Evolutionary conservation across 2,888 invertebrate species (phyloP).

Genomic region (Allophyes oxyacanthae): DNA sequence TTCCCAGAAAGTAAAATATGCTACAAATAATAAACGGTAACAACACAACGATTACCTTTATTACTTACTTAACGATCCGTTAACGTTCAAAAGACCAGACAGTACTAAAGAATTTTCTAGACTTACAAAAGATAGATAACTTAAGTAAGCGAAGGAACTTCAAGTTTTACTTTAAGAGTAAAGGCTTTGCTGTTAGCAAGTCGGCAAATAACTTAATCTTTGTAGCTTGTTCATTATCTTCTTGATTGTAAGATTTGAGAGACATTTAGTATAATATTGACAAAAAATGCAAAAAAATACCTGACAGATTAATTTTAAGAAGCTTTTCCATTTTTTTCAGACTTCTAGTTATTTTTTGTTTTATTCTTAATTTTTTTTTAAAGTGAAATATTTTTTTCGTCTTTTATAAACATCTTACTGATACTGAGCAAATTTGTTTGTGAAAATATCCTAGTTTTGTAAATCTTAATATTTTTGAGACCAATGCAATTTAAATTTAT

Average conservation of each 20-base stretch:
- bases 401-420: too few relatives aligned
- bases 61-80: slow-evolving; percentile 47
- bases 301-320: too few relatives aligned
- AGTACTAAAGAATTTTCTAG: slow-evolving; percentile 57
- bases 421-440: too few relatives aligned
- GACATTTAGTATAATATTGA: neutral
- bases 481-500: too few relatives aligned
- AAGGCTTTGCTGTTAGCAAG: slow-evolving; percentile 58
- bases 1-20: slow-evolving; percentile 25
- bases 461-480: too few relatives aligned
- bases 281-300: neutral
- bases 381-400: too few relatives aligned
- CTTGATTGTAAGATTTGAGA: slow-evolving; percentile 24
- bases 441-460: too few relatives aligned
- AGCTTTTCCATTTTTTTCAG: too few relatives aligned
- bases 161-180: slow-evolving; percentile 62
- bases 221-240: slow-evolving; percentile 42
- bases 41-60: slow-evolving; percentile 41
- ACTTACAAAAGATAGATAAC: slow-evolving; percentile 67
- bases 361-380: too few relatives aligned
- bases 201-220: slow-evolving; percentile 64
- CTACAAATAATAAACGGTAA: slow-evolving; percentile 28
- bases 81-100: slow-evolving; percentile 61
- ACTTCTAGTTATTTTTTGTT: too few relatives aligned
- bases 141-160: slow-evolving; percentile 68